Base-by-base conservation (phyloP, 2,113 vertebrate species). In the Myodes glareolus region DNA sequence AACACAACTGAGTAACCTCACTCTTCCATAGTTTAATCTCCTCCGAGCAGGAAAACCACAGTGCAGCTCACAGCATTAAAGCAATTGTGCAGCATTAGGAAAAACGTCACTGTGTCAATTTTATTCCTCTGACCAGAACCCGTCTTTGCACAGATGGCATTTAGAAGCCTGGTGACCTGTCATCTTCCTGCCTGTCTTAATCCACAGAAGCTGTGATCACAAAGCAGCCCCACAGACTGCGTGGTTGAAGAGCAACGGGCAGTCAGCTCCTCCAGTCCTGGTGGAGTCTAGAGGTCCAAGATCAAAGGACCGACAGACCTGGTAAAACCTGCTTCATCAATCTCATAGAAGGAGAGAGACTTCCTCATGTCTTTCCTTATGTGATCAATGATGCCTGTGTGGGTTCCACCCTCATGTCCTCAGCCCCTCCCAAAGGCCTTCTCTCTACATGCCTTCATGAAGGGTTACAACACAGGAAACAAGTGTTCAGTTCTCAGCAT, bases 1-100 rank as follows among this genome's bases (percentile, higher is more conserved):
- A 94, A 88, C 75, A 97, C 14, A 77, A 85, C 3, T 95, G 76
- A 73, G 78, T 96, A 88, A 94, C 5, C 80, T 8, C 45, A 85
- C 33, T 72, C 58, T 88, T 92, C 72, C 84, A 88, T 67, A 31
- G 16, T 70, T 73, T 67, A 90, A 84, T 42, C 21, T 96, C 78
- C 88, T 97, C 89, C 21, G 73, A 82, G 52, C 27, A 72, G 73
- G 31, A 90, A 84, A 81, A 17, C 12, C 36, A 0, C 67, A 77
- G 25, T 2, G 4, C 36, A 63, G 50, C 65, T 65, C 58, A 73
- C 42, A 93, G 52, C 45, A 47, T 94, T 88, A 75, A 93, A 58
- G 58, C 13, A 23, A 89, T 85, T 5, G 4, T 81, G 47, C 52
- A 39, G 25, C 50, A 91, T 82, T 45, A 67, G 87, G 82, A 84